Percentiles rank a stretch among this genome's conserved stretches.
These are phyloP conservation scores for Hyposmocoma kahamanoa DNA, from an alignment of 1,140 invertebrate species.

Conservation along the genomic window DNA sequence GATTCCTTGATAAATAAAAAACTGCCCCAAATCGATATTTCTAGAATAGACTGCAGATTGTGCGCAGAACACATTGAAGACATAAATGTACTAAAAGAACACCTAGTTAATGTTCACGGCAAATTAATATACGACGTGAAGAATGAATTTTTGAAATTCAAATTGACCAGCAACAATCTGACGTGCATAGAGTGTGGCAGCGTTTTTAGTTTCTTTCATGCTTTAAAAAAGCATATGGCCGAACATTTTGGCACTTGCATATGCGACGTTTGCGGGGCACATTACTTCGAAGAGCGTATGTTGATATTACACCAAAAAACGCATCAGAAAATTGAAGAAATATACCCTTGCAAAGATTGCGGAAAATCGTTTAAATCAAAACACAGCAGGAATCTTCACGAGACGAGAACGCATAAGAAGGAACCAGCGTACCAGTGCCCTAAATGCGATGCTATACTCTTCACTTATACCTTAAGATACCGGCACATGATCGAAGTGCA, in stretches of 20 bases:
- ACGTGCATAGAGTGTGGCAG: conserved; percentile 36
- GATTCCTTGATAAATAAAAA: conserved; percentile 31
- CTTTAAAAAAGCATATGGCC: conserved; percentile 58
- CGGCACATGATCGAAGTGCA: conserved; percentile 53
- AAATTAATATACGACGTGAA: conserved; percentile 18
- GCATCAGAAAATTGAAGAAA: conserved; percentile 34
- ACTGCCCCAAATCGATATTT: conserved; percentile 41
- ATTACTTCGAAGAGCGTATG: conserved; percentile 61
- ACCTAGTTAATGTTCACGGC: conserved; percentile 29
- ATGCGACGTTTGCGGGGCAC: conserved; percentile 54
- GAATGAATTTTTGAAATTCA: conserved; percentile 47
- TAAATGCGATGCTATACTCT: conserved; percentile 53
- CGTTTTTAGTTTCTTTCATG: conserved; percentile 47
- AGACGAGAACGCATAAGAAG: conserved; percentile 44
- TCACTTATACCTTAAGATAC: conserved; percentile 46
- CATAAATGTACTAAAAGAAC: conserved; percentile 37
- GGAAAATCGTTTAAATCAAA: conserved; percentile 59
- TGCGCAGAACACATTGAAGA: conserved; percentile 35
- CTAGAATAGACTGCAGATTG: conserved; percentile 45
- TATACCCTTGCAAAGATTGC: conserved; percentile 44
- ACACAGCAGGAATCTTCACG: conserved; percentile 47
- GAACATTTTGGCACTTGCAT: conserved; percentile 57
- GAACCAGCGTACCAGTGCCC: conserved; percentile 47
- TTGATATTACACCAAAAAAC: conserved; percentile 45
- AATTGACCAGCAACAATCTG: conserved; percentile 29